Evolutionary conservation across 2,888 invertebrate genomes (phyloP).

Genomic region (Mamestra brassicae): DNA sequence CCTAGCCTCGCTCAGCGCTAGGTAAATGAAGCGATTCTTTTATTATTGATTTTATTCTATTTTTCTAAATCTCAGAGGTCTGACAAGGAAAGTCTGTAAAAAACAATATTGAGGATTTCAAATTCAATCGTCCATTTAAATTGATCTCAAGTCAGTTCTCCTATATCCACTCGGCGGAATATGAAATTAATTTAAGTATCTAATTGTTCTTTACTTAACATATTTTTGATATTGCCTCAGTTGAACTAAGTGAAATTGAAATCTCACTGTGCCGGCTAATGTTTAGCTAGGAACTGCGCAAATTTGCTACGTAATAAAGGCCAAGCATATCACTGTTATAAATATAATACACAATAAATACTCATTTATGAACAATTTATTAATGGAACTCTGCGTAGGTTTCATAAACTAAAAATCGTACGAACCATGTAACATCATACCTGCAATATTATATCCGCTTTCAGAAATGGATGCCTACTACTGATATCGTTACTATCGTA

Average conservation of each 20-base stretch:
- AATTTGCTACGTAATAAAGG: conserved; percentile 9
- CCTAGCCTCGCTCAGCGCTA: too few relatives aligned
- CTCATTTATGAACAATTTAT: conserved; percentile 3
- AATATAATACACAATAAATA: neutral
- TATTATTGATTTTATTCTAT: too few relatives aligned
- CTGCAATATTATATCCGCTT: neutral
- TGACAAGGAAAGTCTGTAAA: neutral
- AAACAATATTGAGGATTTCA: neutral
- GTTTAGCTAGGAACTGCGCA: neutral
- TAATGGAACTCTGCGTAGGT: neutral
- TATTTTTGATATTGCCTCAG: neutral
- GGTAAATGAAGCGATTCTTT: too few relatives aligned
- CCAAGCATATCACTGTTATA: conserved; percentile 1
- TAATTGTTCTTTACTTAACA: neutral
- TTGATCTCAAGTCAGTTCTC: neutral
- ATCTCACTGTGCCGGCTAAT: neutral
- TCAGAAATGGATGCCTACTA: neutral
- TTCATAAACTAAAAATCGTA: conserved; percentile 23
- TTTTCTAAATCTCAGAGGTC: neutral
- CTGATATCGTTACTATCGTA: too few relatives aligned
- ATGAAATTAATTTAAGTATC: neutral
- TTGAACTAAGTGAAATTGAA: neutral
- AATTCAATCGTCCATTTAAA: too few relatives aligned
- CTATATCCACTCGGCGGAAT: neutral
- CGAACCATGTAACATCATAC: neutral